Conservation (phyloP, 2,888 invertebrate genomes). For the Stenodema calcarata region DNA sequence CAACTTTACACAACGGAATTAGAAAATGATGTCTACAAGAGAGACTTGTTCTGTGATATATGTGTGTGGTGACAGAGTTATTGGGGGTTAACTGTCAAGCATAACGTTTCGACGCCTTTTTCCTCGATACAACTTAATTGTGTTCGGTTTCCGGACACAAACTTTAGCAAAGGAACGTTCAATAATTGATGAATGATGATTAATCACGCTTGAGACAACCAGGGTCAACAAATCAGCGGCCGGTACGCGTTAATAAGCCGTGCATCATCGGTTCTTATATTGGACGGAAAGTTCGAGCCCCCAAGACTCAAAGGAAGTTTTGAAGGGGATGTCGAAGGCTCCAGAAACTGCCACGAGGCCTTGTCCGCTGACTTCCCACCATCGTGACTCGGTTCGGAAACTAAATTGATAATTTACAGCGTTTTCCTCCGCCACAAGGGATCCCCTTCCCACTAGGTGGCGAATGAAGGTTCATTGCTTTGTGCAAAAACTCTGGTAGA, state of each 20-base stretch:
- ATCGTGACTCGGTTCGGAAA: conserved; percentile 2
- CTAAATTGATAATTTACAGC: conserved; percentile 47
- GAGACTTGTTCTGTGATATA: too few relatives aligned
- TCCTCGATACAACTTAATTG: too few relatives aligned
- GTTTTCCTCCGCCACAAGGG: conserved; percentile 13
- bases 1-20: too few relatives aligned
- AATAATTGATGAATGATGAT: not conserved
- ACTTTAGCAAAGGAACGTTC: not conserved
- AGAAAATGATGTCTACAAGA: too few relatives aligned
- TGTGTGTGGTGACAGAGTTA: too few relatives aligned
- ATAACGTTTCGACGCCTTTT: too few relatives aligned
- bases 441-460: not conserved
- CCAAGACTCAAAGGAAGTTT: conserved; percentile 40
- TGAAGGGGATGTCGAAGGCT: not conserved
- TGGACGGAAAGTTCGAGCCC: conserved; percentile 32
- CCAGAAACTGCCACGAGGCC: not conserved
- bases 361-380: conserved; percentile 12
- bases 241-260: not conserved
- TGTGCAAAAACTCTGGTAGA: conserved; percentile 38
- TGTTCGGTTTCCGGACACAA: not conserved
- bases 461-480: conserved; percentile 4
- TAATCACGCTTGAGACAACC: not conserved
- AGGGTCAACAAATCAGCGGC: not conserved
- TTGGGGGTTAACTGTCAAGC: too few relatives aligned
- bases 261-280: conserved; percentile 40